These are phyloP conservation scores for Andrena fulva DNA, from an alignment of 2,888 invertebrate genomes.

Conservation along the genomic window DNA sequence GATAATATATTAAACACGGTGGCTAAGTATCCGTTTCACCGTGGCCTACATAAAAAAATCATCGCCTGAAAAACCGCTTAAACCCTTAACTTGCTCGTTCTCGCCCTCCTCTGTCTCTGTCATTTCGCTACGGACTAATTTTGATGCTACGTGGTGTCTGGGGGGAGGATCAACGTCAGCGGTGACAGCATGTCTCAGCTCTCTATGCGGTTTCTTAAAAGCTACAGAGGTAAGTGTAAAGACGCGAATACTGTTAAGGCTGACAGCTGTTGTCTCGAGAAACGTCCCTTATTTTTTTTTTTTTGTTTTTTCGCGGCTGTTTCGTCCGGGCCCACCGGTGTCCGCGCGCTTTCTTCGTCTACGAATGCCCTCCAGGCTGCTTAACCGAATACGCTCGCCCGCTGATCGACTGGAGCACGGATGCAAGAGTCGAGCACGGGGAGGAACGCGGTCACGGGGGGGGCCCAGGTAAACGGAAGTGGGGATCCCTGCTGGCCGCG, in stretches of 20 bases:
- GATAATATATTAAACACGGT: constrained; percentile 17
- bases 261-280: constrained; percentile 46
- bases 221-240: constrained; percentile 61
- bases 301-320: neutral
- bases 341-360: constrained; percentile 11
- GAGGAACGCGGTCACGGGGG: constrained; percentile 7
- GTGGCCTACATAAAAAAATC: constrained; percentile 37
- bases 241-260: constrained; percentile 57
- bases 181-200: constrained; percentile 24
- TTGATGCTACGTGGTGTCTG: constrained; percentile 25
- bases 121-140: constrained; percentile 23
- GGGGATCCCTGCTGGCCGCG: constrained; percentile 22
- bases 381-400: neutral
- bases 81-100: constrained; percentile 1
- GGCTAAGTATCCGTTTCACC: constrained; percentile 12
- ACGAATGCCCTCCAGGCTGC: neutral
- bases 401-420: constrained; percentile 7
- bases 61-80: constrained; percentile 16
- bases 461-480: constrained; percentile 20
- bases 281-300: constrained; percentile 16
- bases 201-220: constrained; percentile 41
- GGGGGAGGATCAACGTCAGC: constrained; percentile 32
- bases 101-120: neutral
- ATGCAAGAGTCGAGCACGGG: neutral
- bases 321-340: constrained; percentile 12